Conservation (phyloP, 2,113 vertebrate species). For the Noctilio leporinus region DNA sequence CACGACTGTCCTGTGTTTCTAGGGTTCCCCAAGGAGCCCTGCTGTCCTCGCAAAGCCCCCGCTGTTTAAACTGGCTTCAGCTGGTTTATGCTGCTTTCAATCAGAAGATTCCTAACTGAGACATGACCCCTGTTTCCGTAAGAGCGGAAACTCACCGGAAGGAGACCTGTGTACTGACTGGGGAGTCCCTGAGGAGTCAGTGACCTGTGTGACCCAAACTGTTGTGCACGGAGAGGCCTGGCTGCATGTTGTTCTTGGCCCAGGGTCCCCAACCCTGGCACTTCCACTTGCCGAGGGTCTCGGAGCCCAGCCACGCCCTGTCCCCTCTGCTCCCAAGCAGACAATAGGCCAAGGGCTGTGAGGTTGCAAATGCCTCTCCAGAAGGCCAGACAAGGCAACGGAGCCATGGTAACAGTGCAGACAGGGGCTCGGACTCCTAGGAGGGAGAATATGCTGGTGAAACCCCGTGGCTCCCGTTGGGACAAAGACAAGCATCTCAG, state of each 20-base stretch:
- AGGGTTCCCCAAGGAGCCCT: neutral
- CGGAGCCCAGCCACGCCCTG: constrained; percentile 31
- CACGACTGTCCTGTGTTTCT: neutral
- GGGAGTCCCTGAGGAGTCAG: neutral
- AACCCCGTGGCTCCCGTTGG: constrained; percentile 39
- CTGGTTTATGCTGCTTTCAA: neutral
- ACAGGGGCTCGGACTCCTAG: constrained; percentile 52
- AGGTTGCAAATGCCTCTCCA: constrained; percentile 49
- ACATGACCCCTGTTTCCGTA: neutral
- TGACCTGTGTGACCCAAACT: constrained; percentile 10
- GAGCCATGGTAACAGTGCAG: constrained; percentile 63
- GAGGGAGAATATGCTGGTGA: constrained; percentile 47
- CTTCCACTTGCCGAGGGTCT: constrained; percentile 13
- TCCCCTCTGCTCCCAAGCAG: constrained; percentile 44
- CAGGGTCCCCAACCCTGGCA: constrained; percentile 18
- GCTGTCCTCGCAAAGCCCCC: neutral
- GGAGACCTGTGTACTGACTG: neutral
- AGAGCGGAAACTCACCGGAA: constrained; percentile 27
- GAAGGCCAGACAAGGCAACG: constrained; percentile 47
- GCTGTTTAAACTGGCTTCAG: neutral
- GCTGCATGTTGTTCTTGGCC: neutral
- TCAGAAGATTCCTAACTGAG: constrained; percentile 4
- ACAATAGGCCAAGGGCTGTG: constrained; percentile 44
- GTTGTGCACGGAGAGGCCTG: neutral
- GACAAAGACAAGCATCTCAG: constrained; percentile 22